phyloP scores from a whole-genome alignment of 2,797 vertebrate species.

The Lophius americanus region DNA sequence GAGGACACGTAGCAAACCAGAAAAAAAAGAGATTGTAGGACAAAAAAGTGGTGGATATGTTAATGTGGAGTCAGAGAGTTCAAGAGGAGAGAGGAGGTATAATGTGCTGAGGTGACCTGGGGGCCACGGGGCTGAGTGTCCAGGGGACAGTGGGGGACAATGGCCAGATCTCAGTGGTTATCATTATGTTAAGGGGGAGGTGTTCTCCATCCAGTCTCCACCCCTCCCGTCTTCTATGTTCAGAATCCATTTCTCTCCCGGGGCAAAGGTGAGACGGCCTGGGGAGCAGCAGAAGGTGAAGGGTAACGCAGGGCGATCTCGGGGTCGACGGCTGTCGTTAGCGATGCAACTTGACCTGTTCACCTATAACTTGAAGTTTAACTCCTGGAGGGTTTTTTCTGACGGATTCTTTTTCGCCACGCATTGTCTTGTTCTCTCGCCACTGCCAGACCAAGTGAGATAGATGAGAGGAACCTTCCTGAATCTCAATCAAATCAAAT shows the following conservation, averaged over 20 bases:
- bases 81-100: constrained; percentile 73
- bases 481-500: constrained; percentile 61
- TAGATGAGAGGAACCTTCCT: constrained; percentile 51
- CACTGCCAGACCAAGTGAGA: constrained; percentile 25
- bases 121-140: constrained; percentile 80
- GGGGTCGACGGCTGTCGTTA: constrained; percentile 73
- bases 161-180: constrained; percentile 84
- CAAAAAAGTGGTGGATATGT: constrained; percentile 71
- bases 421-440: constrained; percentile 28
- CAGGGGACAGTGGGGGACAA: constrained; percentile 80
- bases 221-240: constrained; percentile 36
- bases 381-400: constrained; percentile 50
- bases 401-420: constrained; percentile 1
- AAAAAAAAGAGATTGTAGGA: constrained; percentile 39
- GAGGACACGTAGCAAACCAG: constrained; percentile 43
- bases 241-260: constrained; percentile 72
- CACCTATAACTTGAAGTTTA: constrained; percentile 68
- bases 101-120: constrained; percentile 87
- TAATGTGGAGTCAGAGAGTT: constrained; percentile 85
- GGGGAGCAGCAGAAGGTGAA: constrained; percentile 67
- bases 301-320: constrained; percentile 59
- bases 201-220: constrained; percentile 36
- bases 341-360: constrained; percentile 69
- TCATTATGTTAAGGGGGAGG: constrained; percentile 81
- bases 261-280: constrained; percentile 81